A percentile compares a stretch with the other conserved stretches of the same genome.
These are phyloP conservation scores for Drosophila falleni DNA, from an alignment of 2,888 invertebrate genomes.

Conservation along the genomic window DNA sequence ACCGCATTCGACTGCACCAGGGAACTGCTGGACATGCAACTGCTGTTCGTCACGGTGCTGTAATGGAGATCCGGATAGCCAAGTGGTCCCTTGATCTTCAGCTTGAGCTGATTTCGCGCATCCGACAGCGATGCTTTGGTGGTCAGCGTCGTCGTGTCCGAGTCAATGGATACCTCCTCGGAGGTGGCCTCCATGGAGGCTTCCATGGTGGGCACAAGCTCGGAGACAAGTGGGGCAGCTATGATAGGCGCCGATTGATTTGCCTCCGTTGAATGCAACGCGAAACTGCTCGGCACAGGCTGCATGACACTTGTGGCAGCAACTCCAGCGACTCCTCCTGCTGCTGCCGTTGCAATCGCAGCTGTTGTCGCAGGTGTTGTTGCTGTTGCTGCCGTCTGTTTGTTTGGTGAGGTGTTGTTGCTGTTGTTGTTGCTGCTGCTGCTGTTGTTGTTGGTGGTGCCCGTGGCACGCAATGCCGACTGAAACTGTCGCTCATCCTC, in stretches of 20 bases:
- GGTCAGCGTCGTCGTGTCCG: constrained; percentile 85
- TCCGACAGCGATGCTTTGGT: constrained; percentile 92
- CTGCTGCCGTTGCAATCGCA: neutral
- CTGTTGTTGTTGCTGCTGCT: constrained; percentile 19
- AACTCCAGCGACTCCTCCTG: constrained; percentile 4
- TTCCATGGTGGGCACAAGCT: constrained; percentile 78
- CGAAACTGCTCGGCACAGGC: constrained; percentile 36
- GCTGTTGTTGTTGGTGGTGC: constrained; percentile 81
- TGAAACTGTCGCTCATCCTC: constrained; percentile 92
- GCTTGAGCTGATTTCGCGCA: constrained; percentile 93
- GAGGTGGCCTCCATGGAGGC: constrained; percentile 85
- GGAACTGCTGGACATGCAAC: constrained; percentile 57
- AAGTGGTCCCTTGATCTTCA: constrained; percentile 96
- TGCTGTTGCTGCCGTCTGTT: constrained; percentile 25
- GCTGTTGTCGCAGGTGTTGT: constrained; percentile 7
- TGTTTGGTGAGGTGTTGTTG: constrained; percentile 61
- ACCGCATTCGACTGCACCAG: constrained; percentile 72
- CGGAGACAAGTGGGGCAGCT: constrained; percentile 56
- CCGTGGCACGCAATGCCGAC: constrained; percentile 88
- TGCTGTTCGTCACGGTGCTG: constrained; percentile 55
- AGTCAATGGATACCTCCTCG: constrained; percentile 85
- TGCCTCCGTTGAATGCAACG: constrained; percentile 65
- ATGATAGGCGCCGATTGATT: constrained; percentile 60
- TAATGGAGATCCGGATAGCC: constrained; percentile 90
- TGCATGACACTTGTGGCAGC: constrained; percentile 9